These are phyloP conservation scores for Agrotis ipsilon DNA, from an alignment of 2,888 invertebrate species.

Conservation along the genomic window DNA sequence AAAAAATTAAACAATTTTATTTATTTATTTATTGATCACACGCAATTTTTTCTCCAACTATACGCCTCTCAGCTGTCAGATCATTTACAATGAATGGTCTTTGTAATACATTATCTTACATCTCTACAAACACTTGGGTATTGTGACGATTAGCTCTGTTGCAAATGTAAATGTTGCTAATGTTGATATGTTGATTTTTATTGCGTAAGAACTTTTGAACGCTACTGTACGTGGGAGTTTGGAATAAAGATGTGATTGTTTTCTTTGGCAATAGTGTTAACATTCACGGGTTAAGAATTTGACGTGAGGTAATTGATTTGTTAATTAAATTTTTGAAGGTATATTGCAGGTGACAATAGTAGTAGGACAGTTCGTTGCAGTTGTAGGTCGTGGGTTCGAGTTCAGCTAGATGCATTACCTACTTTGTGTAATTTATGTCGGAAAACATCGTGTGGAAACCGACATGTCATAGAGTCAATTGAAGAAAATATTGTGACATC, in stretches of 20 bases:
- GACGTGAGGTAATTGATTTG: conserved; percentile 3
- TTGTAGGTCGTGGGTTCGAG: too few relatives aligned
- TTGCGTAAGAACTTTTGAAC: conserved; percentile 47
- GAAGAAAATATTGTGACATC: too few relatives aligned
- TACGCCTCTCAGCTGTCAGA: conserved; percentile 60
- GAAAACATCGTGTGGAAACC: too few relatives aligned
- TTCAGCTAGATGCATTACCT: too few relatives aligned
- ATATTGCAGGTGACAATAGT: too few relatives aligned
- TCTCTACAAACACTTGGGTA: conserved; percentile 64
- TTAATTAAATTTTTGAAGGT: background rate
- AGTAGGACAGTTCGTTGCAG: too few relatives aligned
- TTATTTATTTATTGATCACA: conserved; percentile 46
- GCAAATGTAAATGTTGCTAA: conserved; percentile 60
- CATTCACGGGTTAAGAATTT: conserved; percentile 1
- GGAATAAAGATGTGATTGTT: conserved; percentile 34
- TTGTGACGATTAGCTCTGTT: conserved; percentile 52
- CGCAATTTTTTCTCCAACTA: conserved; percentile 45
- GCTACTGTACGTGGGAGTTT: conserved; percentile 44
- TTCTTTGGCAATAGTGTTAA: conserved; percentile 25
- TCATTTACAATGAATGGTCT: conserved; percentile 71
- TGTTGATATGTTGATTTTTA: conserved; percentile 59
- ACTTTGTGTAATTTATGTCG: too few relatives aligned
- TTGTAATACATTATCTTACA: conserved; percentile 65
- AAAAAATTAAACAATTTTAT: conserved; percentile 29
- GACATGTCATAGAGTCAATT: too few relatives aligned